Evolutionary conservation across 2,888 invertebrate genomes (phyloP), one percentile per base, ranked within the genome.

Genomic region (Microplitis manilae): DNA sequence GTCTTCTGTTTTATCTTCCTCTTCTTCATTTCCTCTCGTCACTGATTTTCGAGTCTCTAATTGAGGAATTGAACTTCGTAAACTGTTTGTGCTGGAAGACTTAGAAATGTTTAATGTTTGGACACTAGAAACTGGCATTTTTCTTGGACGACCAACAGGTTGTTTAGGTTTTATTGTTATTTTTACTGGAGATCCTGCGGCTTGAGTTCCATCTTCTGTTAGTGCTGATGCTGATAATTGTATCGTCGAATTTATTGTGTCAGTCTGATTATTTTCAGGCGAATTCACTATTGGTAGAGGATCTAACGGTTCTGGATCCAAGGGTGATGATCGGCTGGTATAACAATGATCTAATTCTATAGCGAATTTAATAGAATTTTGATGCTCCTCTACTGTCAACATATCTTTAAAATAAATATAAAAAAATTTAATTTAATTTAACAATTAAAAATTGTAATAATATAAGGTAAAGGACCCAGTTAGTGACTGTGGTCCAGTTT

Each of bases 271-370:
- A 13, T 83, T 79, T n/a, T 85, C 83, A n/a, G 87, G 83, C 7
- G 85, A 86, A 79, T 85, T 81, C 2, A 83, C 82, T 60, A 86
- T 79, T 17, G 88, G 86, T 71, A 88, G 79, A 1, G 88, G 84
- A 79, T 88, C 87, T 40, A 81, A 82, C 20, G 87, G 93, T 84
- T 92, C 92, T 41, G 94, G 93, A 76, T 94, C 94, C 50, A 92
- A 81, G 6, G 89, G 94, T 60, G 86, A 88, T 41, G 85, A 79
- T 50, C 93, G 92, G 68, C 94, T 92, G 67, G 96, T 96, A 83
- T 96, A 96, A 86, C 96, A 96, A 86, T 96, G 96, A 88, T 96
- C 96, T 90, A 96, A 93, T 85, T 93, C 93, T 83, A 94, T 86
- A 70, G 85, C 87, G 67, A 88, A 86, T 75, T 86, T 84, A 69